phyloP scores from a whole-genome alignment of 2,888 invertebrate genomes.

The Masnerella sp. region DNA sequence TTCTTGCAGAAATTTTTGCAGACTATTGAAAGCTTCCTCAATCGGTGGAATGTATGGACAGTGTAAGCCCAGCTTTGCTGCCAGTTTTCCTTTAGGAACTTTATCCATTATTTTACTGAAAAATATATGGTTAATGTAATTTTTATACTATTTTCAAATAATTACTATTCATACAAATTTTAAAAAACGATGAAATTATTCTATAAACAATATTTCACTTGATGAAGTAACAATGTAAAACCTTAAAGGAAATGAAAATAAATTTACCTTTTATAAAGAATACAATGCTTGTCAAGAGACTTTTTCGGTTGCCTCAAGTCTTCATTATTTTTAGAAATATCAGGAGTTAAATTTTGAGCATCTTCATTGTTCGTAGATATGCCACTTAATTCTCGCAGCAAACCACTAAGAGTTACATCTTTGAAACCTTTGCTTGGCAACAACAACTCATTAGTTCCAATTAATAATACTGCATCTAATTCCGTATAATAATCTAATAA shows the following conservation, averaged over 20 bases:
- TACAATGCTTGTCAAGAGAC: constrained; percentile 71
- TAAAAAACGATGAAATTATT: not conserved
- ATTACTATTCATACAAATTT: not conserved
- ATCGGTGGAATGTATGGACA: constrained; percentile 74
- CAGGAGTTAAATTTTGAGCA: constrained; percentile 72
- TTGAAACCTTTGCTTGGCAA: constrained; percentile 68
- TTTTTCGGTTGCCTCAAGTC: constrained; percentile 71
- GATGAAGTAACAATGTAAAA: not conserved
- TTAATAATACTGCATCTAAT: constrained; percentile 89
- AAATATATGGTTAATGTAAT: constrained; percentile 19
- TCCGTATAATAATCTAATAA: constrained; percentile 91
- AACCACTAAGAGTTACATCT: constrained; percentile 68
- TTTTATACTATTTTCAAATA: not conserved
- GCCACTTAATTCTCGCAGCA: constrained; percentile 69
- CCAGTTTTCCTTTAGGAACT: constrained; percentile 71
- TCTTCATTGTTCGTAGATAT: constrained; percentile 66
- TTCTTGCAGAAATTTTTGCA: constrained; percentile 75
- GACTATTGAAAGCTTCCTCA: constrained; percentile 73
- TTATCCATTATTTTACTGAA: constrained; percentile 70
- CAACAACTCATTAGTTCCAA: constrained; percentile 81
- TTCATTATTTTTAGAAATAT: constrained; percentile 69
- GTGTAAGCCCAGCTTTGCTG: constrained; percentile 70
- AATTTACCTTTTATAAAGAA: constrained; percentile 71
- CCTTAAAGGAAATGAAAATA: not conserved
- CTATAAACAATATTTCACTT: not conserved